Evolutionary conservation across 2,888 invertebrate species (phyloP).

Genomic region (Gari tellinella): DNA sequence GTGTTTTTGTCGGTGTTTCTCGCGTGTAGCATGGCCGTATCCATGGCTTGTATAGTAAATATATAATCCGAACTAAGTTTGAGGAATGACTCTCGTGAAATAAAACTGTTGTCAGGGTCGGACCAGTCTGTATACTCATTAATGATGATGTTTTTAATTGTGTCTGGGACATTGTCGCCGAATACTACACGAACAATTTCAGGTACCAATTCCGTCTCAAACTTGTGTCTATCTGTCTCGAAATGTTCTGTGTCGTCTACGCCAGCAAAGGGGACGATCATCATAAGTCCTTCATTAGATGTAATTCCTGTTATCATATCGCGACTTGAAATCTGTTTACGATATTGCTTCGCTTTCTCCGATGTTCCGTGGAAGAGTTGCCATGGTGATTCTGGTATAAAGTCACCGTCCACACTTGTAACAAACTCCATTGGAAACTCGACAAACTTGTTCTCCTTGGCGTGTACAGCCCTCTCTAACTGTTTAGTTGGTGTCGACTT

Average conservation of each 20-base stretch:
- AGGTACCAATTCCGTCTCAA: slow-evolving; percentile 5
- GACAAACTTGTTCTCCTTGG: slow-evolving; percentile 1
- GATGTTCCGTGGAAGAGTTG: slow-evolving; percentile 93
- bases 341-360: slow-evolving; percentile 84
- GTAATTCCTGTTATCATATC: slow-evolving; percentile 97
- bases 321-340: slow-evolving; percentile 20
- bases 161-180: slow-evolving; percentile 5
- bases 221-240: slow-evolving; percentile 6
- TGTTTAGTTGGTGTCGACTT: slow-evolving; percentile 27
- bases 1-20: neutral
- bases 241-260: slow-evolving; percentile 92
- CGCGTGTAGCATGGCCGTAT: slow-evolving; percentile 1
- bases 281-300: slow-evolving; percentile 91
- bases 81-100: neutral
- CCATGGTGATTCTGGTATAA: slow-evolving; percentile 93
- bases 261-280: slow-evolving; percentile 85
- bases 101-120: slow-evolving; percentile 7
- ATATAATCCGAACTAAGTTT: slow-evolving; percentile 10
- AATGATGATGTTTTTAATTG: neutral
- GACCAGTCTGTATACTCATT: slow-evolving; percentile 22
- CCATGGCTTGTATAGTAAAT: slow-evolving; percentile 2
- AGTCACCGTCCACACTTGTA: slow-evolving; percentile 95
- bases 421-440: slow-evolving; percentile 89
- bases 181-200: neutral
- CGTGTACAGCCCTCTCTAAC: slow-evolving; percentile 28